Evolutionary conservation across 2,888 invertebrate species (phyloP), one percentile per base, ranked within the genome.

Genomic region (Steinernema scapterisci): DNA sequence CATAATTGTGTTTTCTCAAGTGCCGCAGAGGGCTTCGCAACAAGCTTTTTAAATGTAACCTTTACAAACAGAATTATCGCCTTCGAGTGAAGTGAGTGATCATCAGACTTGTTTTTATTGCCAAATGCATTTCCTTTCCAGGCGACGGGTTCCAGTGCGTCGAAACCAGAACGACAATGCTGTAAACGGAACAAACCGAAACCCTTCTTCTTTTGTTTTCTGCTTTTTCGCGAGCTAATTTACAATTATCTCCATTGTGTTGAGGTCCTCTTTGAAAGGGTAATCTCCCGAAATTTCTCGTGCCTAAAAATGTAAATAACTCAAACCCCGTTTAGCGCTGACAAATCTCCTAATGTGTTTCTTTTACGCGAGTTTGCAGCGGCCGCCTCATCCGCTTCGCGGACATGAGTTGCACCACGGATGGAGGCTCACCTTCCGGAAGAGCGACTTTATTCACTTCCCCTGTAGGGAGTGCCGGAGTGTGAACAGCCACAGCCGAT

Each of bases 21-120:
- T 2, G 63, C 31, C 16, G 63, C 16, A 13, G 25, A 63, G 63
- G 31, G 63, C 27, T 5, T 63, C 63, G 63, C 63, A 63, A 63
- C 63, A 63, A 9, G 54, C 63, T 63, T 63, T 63, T 63, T 63
- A 63, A 63, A 63, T 63, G 63, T 38, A 63, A 63, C 63, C 63
- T 63, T 63, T 63, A 27, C 63, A 63, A 63, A 63, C 63, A 63
- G 63, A 63, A 63, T 63, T 63, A 63, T 63, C 63, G 63, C 63
- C 7, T 25, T 25, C 27, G 63, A 16, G 63, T 63, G 63, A 63
- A 63, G 27, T 63, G 63, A 31, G 63, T 63, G 63, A 63, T 63
- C 63, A 63, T 27, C 27, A 63, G 27, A 27, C 63, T 27, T 25
- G 63, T 63, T 63, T 63, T 63, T 63, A 63, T 31, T 25, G 31